A percentile compares a stretch with the other conserved stretches of the same genome.
phyloP scores from a whole-genome alignment of 2,888 invertebrate species.

The Entomobrya proxima region DNA sequence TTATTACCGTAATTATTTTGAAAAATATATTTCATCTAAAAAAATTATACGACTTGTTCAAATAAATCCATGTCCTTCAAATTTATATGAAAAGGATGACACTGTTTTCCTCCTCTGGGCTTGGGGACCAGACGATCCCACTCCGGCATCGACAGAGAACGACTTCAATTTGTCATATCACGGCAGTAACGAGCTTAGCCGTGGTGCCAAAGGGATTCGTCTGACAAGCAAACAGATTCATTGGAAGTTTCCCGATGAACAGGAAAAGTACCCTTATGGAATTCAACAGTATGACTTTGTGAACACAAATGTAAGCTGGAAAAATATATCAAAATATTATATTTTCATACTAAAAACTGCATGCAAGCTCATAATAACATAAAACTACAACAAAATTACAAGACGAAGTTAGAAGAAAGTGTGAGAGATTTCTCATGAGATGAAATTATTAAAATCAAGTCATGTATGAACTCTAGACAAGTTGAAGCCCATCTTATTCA shows the following conservation, averaged over 20 bases:
- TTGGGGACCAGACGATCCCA: conserved; percentile 70
- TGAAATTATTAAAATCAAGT: too few relatives aligned
- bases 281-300: conserved; percentile 51
- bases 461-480: too few relatives aligned
- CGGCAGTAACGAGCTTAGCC: conserved; percentile 80
- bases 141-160: neutral
- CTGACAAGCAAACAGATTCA: conserved; percentile 76
- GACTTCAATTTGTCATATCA: conserved; percentile 77
- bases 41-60: neutral
- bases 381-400: too few relatives aligned
- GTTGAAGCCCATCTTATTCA: too few relatives aligned
- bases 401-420: too few relatives aligned
- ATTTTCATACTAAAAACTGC: too few relatives aligned
- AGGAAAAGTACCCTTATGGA: conserved; percentile 54
- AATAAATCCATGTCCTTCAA: neutral
- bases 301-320: conserved; percentile 42
- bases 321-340: too few relatives aligned
- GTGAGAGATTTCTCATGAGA: too few relatives aligned
- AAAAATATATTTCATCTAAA: neutral
- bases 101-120: conserved; percentile 90
- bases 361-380: too few relatives aligned
- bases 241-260: conserved; percentile 47
- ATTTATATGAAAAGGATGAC: conserved; percentile 79
- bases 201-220: conserved; percentile 83
- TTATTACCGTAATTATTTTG: conserved; percentile 64